Percentiles rank a stretch among this genome's conserved stretches.
Conservation (phyloP, 1,140 invertebrate genomes). For the Heliothis virescens region DNA sequence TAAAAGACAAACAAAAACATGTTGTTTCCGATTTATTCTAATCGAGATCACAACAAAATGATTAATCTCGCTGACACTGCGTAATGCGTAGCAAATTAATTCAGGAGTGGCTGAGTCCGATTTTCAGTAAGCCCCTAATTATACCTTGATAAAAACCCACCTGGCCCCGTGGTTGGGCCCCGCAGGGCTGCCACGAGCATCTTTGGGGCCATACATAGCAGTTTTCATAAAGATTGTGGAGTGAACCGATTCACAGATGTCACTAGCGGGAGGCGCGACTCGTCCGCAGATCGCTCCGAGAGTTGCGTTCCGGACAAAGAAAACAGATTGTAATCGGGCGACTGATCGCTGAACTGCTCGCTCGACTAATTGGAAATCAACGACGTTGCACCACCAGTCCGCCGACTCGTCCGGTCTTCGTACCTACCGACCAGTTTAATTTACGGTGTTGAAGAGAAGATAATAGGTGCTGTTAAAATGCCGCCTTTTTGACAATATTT, state of each 20-base stretch:
- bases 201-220: slow-evolving; percentile 54
- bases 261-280: slow-evolving; percentile 50
- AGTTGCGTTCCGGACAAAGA: slow-evolving; percentile 72
- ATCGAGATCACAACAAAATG: background rate
- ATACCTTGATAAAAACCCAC: slow-evolving; percentile 61
- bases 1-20: slow-evolving; percentile 33
- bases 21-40: slow-evolving; percentile 35
- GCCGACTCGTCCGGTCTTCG: slow-evolving; percentile 57
- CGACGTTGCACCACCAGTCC: slow-evolving; percentile 61
- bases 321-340: slow-evolving; percentile 75
- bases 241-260: slow-evolving; percentile 59
- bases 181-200: slow-evolving; percentile 51
- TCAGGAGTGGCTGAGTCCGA: background rate
- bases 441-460: slow-evolving; percentile 80
- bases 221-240: slow-evolving; percentile 51
- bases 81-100: slow-evolving; percentile 1
- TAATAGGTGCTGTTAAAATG: slow-evolving; percentile 77
- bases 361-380: slow-evolving; percentile 49
- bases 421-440: slow-evolving; percentile 77
- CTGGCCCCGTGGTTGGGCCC: slow-evolving; percentile 38
- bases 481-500: slow-evolving; percentile 62
- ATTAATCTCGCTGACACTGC: background rate
- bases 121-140: slow-evolving; percentile 53
- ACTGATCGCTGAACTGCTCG: slow-evolving; percentile 59
- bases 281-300: slow-evolving; percentile 55